Conservation (phyloP, 2,113 vertebrate genomes). For the Acrocephalus kingi region DNA sequence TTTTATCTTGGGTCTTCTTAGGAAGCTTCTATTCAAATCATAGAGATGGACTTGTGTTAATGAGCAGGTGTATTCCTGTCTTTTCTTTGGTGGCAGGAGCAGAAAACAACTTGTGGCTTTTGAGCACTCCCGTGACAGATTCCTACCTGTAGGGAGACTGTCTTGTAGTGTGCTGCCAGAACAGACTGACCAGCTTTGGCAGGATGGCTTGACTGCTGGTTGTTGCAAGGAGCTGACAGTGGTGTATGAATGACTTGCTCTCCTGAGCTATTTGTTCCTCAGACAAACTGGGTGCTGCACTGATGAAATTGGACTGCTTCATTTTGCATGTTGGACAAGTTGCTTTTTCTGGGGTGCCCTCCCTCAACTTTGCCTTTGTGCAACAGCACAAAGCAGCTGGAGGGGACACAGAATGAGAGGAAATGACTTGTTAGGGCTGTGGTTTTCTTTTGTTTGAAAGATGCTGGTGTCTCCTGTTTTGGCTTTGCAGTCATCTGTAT, state of each 20-base stretch:
- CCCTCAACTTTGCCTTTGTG: background rate
- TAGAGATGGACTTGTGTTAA: background rate
- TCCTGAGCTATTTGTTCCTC: background rate
- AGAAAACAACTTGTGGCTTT: background rate
- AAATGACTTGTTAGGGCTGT: background rate
- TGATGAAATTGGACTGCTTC: background rate
- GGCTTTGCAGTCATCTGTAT: background rate
- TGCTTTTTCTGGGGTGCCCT: background rate
- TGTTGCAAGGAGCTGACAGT: background rate
- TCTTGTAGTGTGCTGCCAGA: background rate
- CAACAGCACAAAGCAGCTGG: background rate
- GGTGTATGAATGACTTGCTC: background rate
- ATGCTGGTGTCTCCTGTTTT: background rate
- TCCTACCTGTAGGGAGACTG: background rate
- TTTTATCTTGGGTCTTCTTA: background rate
- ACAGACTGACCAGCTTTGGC: background rate
- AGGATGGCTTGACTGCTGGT: background rate
- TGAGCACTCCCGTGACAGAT: background rate
- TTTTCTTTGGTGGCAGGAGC: background rate
- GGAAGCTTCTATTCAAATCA: background rate
- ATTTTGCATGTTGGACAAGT: background rate
- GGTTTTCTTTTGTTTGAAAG: slow-evolving; percentile 4
- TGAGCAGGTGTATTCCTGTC: background rate
- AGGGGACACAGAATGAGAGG: background rate
- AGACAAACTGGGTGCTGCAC: background rate